Evolutionary conservation across 2,888 invertebrate species (phyloP), one percentile per base, ranked within the genome.

Genomic region (Coelinius sp.): DNA sequence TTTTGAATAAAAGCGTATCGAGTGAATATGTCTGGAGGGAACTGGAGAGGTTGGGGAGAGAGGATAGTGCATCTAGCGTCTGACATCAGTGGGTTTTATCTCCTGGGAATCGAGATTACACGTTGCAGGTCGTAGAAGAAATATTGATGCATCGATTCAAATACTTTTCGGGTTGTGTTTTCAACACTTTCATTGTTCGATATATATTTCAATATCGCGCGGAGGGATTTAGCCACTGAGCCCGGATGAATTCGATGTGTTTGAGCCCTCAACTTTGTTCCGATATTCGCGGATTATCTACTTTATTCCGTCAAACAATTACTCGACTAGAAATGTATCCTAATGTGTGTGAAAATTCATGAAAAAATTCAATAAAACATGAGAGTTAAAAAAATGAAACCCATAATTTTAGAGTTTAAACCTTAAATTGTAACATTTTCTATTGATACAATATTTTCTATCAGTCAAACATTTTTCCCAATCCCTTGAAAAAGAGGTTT

Each of bases 121-220:
- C 6, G 14, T n/a, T n/a, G n/a, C 27, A 27, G 20, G 20, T 31
- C 4, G 27, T 1, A 7, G 27, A 17, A 56, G 56, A 22, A 49
- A 22, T 10, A 22, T 53, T 31, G 56, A 27, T 31, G 17, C 12
- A 31, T 56, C 56, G 56, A 56, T 56, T 56, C 12, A 17, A 24
- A 8, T 27, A 24, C 56, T 56, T 52, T 10, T 12, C 20, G 10
- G 10, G 31, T 8, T 1, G n/a, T 17, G 27, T 56, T 31, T 25
- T 31, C n/a, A 56, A 27, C 27, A 56, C 56, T 31, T 31, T 31
- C 56, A 27, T 56, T 56, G 56, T 56, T 56, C 27, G 7, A 3
- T 31, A 31, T 56, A 56, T n/a, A 52, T 56, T 56, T 25, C 25
- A 27, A 10, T 25, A 25, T 27, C 53, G n/a, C 14, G 25, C 56